A percentile compares a stretch with the other conserved stretches of the same genome.
Conservation (phyloP, 2,113 vertebrate species). For the Illadopsis cleaveri region DNA sequence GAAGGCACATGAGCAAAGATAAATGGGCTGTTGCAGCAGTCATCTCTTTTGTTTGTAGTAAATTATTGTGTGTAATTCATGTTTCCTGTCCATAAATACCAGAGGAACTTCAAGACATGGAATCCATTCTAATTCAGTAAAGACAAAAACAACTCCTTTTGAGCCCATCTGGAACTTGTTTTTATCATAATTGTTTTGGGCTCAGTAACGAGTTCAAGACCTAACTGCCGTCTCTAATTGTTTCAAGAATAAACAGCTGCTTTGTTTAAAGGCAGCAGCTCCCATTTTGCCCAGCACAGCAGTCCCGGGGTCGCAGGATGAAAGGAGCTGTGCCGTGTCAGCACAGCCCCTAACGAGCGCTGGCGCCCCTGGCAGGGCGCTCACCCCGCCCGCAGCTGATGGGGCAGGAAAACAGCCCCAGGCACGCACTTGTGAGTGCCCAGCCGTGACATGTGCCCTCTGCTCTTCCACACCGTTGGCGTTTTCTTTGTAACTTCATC, state of each 20-base stretch:
- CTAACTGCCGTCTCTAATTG: conserved; percentile 33
- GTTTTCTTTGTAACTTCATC: neutral
- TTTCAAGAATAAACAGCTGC: conserved; percentile 58
- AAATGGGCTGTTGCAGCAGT: conserved; percentile 42
- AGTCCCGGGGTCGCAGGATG: neutral
- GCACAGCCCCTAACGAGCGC: neutral
- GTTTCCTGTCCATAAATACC: conserved; percentile 66
- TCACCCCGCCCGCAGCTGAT: neutral
- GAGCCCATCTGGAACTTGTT: conserved; percentile 63
- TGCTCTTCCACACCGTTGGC: neutral
- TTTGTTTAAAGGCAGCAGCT: conserved; percentile 1
- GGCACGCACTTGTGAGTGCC: neutral
- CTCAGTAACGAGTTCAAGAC: conserved; percentile 57
- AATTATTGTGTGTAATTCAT: conserved; percentile 60
- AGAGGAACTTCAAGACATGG: conserved; percentile 42
- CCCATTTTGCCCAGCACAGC: neutral
- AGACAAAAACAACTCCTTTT: conserved; percentile 56
- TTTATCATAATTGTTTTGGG: conserved; percentile 26
- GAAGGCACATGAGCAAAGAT: conserved; percentile 50
- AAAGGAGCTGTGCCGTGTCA: neutral
- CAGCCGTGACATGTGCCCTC: neutral
- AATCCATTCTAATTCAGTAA: conserved; percentile 45
- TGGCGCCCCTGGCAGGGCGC: neutral
- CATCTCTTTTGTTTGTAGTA: conserved; percentile 53
- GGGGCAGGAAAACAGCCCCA: neutral